Conservation (phyloP, 2,797 vertebrate genomes). For the Emys orbicularis region DNA sequence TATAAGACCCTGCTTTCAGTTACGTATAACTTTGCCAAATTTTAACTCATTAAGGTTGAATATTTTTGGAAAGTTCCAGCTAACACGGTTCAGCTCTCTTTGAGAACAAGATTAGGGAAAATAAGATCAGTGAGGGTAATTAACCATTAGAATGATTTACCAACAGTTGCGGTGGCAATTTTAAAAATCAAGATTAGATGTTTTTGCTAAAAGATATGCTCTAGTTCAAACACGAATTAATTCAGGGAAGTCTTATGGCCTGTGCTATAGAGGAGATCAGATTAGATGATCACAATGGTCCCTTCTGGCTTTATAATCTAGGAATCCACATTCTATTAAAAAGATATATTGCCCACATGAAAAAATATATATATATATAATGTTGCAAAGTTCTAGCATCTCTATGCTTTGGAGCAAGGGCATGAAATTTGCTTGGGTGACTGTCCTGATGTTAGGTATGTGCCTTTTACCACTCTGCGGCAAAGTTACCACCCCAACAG, state of each 20-base stretch:
- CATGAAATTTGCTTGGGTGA: background rate
- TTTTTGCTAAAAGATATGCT: background rate
- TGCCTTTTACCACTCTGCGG: background rate
- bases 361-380: background rate
- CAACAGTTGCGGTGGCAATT: background rate
- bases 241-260: background rate
- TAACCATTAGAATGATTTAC: background rate
- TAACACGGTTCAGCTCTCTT: background rate
- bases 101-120: background rate
- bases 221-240: background rate
- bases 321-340: background rate
- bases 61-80: background rate
- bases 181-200: background rate
- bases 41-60: conserved; percentile 31
- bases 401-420: background rate
- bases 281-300: background rate
- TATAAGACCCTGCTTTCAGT: background rate
- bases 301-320: background rate
- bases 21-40: conserved; percentile 25
- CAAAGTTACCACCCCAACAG: background rate
- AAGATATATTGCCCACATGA: background rate
- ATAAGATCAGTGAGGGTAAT: background rate
- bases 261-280: background rate
- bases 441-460: background rate
- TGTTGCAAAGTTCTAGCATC: background rate